phyloP scores from a whole-genome alignment of 2,113 vertebrate species.

The Chunga burmeisteri region DNA sequence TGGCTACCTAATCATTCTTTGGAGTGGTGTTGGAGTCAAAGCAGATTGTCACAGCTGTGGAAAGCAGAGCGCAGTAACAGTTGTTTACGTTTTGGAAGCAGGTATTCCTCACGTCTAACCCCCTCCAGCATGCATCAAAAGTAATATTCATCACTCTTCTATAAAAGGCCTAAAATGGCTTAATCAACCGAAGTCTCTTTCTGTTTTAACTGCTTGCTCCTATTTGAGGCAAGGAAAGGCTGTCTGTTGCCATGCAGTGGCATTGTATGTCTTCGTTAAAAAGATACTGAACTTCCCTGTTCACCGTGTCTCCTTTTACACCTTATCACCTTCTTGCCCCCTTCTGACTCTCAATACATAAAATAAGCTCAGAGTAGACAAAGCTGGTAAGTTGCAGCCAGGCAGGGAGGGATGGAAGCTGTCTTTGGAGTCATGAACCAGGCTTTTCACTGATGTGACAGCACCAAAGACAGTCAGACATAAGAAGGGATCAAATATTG shows the following conservation, averaged over 20 bases:
- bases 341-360: not conserved
- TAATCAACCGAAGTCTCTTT: not conserved
- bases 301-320: not conserved
- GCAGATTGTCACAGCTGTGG: not conserved
- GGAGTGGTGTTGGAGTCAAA: not conserved
- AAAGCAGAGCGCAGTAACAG: not conserved
- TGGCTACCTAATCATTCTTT: not conserved
- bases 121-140: not conserved
- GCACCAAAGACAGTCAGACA: conserved; percentile 7
- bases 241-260: not conserved
- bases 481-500: conserved; percentile 38
- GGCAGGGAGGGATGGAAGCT: not conserved
- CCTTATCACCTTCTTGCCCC: not conserved
- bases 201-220: not conserved
- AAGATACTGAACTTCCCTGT: not conserved
- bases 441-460: conserved; percentile 20
- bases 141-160: not conserved
- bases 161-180: not conserved
- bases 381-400: not conserved
- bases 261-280: not conserved
- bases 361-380: not conserved
- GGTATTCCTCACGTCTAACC: not conserved
- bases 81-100: not conserved
- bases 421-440: conserved; percentile 15
- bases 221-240: not conserved